Evolutionary conservation across 2,113 vertebrate species (phyloP), one percentile per base, ranked within the genome.

Genomic region (Spea bombifrons): DNA sequence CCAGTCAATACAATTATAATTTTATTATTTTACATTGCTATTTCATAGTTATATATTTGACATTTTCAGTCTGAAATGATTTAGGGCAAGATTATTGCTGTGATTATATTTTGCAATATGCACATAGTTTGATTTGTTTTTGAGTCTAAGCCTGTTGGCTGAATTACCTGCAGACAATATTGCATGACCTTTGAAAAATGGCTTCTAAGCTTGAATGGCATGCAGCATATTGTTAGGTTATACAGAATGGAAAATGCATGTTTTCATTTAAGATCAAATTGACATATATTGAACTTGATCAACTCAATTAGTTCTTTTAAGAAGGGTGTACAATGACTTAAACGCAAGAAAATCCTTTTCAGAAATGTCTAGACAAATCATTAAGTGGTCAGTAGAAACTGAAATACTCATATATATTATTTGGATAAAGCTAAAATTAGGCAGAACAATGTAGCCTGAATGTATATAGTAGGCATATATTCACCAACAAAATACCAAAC

Each of bases 251-350:
- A 72, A 64, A 49, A 79, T 71, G 76, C 76, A 66, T 72, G 69
- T 12, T 64, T 49, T 46, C 61, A 66, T 55, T 79, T 53, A 65
- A 48, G 57, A 71, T 78, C 5, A 65, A 55, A 65, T 13, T 53
- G 59, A 79, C 76, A 71, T 73, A 15, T 47, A 55, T 15, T 49
- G 10, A 48, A 66, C 47, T 66, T 79, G 61, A 73, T 72, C 49
- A 73, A 79, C 71, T 72, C 47, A 71, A 78, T 78, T 78, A 64
- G 30, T 44, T 72, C 65, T 71, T n/a, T 30, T 57, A 52, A 52
- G 48, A 65, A 15, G 57, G 47, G 10, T 8, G 64, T 17, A 63
- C 13, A 47, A 75, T n/a, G 17, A 55, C 63, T 68, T 13, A 47
- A 12, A 16, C 65, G 55, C 43, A 76, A 50, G 50, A 53, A 5